A percentile compares a stretch with the other conserved stretches of the same genome.
Conservation (phyloP, 2,113 vertebrate genomes). For the Erythrocercus mccallii region DNA sequence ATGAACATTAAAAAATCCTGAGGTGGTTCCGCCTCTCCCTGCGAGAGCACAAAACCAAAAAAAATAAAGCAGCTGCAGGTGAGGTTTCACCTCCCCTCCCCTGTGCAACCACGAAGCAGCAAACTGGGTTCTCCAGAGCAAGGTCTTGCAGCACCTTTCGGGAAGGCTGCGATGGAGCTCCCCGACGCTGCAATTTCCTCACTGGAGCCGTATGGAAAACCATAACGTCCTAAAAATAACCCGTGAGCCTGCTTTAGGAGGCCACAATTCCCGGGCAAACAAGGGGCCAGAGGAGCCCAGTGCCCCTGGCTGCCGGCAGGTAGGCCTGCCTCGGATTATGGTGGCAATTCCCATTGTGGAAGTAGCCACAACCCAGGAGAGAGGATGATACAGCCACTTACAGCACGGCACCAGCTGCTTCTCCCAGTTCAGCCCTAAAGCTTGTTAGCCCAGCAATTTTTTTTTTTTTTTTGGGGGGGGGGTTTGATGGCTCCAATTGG, state of each 20-base stretch:
- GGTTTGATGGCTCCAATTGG: conserved; percentile 37
- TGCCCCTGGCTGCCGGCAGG: neutral
- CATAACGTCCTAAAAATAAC: neutral
- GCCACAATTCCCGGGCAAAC: neutral
- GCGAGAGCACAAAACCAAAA: neutral
- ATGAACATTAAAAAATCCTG: neutral
- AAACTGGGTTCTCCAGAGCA: neutral
- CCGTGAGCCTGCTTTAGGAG: neutral
- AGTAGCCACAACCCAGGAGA: neutral
- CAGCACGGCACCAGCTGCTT: conserved; percentile 49
- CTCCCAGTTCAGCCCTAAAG: conserved; percentile 35
- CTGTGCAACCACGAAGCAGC: neutral
- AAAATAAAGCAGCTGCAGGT: neutral
- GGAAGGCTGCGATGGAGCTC: neutral
- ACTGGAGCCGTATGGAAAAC: neutral
- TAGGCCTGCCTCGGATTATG: conserved; percentile 3
- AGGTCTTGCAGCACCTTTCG: conserved; percentile 14
- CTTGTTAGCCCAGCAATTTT: conserved; percentile 36
- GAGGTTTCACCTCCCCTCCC: neutral
- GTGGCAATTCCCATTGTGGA: conserved; percentile 15
- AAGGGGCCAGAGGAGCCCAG: neutral
- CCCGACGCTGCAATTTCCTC: neutral
- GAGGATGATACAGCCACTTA: conserved; percentile 68
- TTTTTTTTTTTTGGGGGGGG: neutral
- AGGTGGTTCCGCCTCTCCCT: neutral